Evolutionary conservation across 1,140 invertebrate species (phyloP), one percentile per base, ranked within the genome.

Genomic region (Aphaenogaster ashmeadi): DNA sequence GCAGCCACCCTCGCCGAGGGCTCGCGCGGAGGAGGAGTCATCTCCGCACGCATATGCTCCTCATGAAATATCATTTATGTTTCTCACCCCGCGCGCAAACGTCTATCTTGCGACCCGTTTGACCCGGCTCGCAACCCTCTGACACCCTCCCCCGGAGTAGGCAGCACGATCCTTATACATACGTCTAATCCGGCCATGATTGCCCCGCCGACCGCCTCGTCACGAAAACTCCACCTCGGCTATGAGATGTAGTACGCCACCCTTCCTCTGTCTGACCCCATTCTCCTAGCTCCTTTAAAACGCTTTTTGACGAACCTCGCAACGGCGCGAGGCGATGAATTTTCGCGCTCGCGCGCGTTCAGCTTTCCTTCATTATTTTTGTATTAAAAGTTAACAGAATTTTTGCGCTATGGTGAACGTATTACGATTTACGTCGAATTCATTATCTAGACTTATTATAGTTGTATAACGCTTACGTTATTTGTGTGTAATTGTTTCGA

Each of bases 1-100:
- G 80, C 58, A 81, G 56, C 87, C 81, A 88, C 80, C 69, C 62
- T 52, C 87, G 77, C 79, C 92, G 87, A 83, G 88, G 74, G 87
- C 74, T 84, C 88, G 90, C 89, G 74, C 89, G 87, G 52, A 88
- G 89, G 87, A 86, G 89, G 87, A 91, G 84, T 79, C 91, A 92
- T 94, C 94, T 93, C 90, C 91, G 91, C 87, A 83, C 94, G 93
- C 94, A 95, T 95, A 95, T 95, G 95, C 93, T 95, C 88, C 92
- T 94, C 93, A 94, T 94, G 93, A 94, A 95, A 95, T 95, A 95
- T 95, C 95, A 95, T 95, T 95, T 95, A 95, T 92, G 93, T 94
- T 91, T 92, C 93, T 92, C 93, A 92, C 92, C 93, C 93, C 80
- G 92, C 80, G 71, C 89, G 62, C 67, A 88, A 80, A 90, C 88